Conservation (phyloP, 1,140 invertebrate species). For the Neotoxoptera formosana region DNA sequence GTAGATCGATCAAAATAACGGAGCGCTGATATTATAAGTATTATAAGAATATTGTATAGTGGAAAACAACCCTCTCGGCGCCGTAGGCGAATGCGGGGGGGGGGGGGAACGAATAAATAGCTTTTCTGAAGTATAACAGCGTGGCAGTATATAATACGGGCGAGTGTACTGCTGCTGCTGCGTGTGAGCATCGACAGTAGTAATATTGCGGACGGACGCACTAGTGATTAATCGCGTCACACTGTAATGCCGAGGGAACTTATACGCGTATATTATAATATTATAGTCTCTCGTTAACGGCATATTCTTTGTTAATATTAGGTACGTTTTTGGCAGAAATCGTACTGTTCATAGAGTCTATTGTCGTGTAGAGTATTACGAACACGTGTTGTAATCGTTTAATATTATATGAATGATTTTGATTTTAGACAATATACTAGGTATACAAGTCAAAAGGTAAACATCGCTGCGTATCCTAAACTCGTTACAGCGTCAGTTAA, state of each 20-base stretch:
- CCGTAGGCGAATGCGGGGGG: no score
- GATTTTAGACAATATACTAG: background rate
- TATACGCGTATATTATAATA: no score
- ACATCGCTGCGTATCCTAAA: background rate
- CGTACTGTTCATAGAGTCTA: background rate
- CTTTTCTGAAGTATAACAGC: slow-evolving; percentile 10
- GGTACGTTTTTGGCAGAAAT: no score
- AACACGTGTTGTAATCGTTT: background rate
- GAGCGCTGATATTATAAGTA: slow-evolving; percentile 4
- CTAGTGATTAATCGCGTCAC: background rate
- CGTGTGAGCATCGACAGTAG: background rate
- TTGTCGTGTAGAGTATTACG: no score
- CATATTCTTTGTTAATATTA: no score
- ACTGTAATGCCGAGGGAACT: background rate
- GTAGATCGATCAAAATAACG: slow-evolving; percentile 32
- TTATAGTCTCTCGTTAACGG: no score
- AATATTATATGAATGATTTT: background rate
- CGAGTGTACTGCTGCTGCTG: background rate
- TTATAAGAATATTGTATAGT: background rate
- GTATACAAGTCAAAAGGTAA: background rate
- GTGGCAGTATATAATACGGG: no score
- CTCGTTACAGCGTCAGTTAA: background rate
- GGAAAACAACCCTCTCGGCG: background rate
- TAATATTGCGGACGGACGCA: background rate
- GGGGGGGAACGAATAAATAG: slow-evolving; percentile 19